Percentiles rank a stretch among this genome's conserved stretches.
Conservation (phyloP, 2,113 vertebrate genomes). For the Periophthalmodon schlosseri region DNA sequence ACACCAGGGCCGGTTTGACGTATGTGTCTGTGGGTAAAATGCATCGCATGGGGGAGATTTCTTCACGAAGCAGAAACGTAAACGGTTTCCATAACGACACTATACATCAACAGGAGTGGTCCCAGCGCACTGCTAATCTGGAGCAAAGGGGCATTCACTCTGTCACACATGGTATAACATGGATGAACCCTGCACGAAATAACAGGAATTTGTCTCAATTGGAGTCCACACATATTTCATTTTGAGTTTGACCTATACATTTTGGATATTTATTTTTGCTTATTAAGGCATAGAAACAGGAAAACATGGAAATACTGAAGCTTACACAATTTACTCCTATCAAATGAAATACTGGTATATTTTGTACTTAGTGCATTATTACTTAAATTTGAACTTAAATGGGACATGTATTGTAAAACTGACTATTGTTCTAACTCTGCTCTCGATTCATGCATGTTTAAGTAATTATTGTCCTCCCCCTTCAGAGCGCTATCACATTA, state of each 20-base stretch:
- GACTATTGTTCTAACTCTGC: too few species aligned
- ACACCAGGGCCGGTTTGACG: neutral
- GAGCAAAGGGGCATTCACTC: neutral
- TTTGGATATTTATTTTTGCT: neutral
- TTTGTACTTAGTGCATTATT: too few species aligned
- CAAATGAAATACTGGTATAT: too few species aligned
- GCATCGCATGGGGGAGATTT: neutral
- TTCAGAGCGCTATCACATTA: too few species aligned
- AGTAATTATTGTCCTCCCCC: too few species aligned
- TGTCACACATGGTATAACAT: slow-evolving; percentile 18
- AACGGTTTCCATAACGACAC: neutral
- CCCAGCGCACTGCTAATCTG: neutral
- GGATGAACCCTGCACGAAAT: slow-evolving; percentile 1
- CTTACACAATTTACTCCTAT: too few species aligned
- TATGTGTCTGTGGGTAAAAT: neutral
- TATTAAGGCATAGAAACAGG: neutral
- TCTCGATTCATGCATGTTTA: too few species aligned
- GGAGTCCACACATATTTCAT: neutral
- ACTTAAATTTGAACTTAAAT: too few species aligned
- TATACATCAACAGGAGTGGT: neutral
- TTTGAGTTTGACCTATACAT: neutral
- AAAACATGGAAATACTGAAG: too few species aligned
- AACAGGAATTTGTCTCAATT: neutral
- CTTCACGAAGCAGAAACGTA: neutral
- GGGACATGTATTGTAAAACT: too few species aligned